Conservation (phyloP, 2,797 vertebrate genomes). For the Microctenopoma lineatum region DNA sequence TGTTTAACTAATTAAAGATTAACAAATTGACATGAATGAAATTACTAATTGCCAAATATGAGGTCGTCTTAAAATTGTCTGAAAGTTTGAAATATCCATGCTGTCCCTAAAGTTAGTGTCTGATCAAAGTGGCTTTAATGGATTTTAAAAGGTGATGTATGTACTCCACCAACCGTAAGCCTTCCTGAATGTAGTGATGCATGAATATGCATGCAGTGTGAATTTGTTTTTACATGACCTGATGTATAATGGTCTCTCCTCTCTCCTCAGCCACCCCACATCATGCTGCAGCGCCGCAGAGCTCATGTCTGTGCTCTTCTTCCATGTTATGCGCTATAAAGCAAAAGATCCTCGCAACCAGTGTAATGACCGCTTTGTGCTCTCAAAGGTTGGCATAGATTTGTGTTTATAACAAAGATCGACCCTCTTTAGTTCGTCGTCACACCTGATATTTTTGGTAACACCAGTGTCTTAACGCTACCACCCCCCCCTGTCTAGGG, state of each 20-base stretch:
- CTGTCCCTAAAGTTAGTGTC: conserved; percentile 1
- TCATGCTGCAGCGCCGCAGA: conserved; percentile 92
- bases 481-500: conserved; percentile 63
- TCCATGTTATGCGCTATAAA: conserved; percentile 90
- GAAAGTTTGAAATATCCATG: neutral
- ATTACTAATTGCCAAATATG: conserved; percentile 21
- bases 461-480: fast-evolving
- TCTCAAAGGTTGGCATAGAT: conserved; percentile 85
- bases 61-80: neutral
- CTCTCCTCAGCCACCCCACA: conserved; percentile 84
- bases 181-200: conserved; percentile 36
- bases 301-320: conserved; percentile 92
- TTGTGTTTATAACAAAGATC: neutral
- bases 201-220: conserved; percentile 46
- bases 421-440: fast-evolving
- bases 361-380: conserved; percentile 89
- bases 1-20: conserved; percentile 27
- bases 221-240: neutral
- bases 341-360: conserved; percentile 83
- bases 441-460: neutral
- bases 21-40: conserved; percentile 34
- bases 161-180: neutral
- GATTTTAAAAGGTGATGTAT: neutral
- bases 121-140: neutral
- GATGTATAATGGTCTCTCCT: conserved; percentile 4